Conservation (phyloP, 2,113 vertebrate genomes). For the Tyto alba region DNA sequence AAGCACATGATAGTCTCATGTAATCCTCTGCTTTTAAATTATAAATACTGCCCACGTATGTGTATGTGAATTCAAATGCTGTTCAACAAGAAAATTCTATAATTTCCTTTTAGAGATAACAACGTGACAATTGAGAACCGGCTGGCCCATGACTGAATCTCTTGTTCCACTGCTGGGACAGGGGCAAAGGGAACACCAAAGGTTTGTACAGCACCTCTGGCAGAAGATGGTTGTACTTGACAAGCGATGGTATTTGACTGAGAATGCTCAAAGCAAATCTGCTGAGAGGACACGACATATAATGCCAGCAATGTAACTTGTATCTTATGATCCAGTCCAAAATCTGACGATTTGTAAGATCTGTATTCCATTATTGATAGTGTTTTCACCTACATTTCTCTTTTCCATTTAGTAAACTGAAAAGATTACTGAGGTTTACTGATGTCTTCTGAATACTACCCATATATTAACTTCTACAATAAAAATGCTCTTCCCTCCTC, state of each 20-base stretch:
- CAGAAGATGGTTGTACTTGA: not conserved
- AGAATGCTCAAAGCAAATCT: not conserved
- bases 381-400: not conserved
- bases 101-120: not conserved
- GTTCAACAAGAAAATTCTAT: not conserved
- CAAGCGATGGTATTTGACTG: not conserved
- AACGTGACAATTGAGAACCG: not conserved
- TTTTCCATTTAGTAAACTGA: not conserved
- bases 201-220: not conserved
- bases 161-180: not conserved
- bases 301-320: not conserved
- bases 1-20: not conserved
- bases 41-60: too few relatives aligned
- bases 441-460: not conserved
- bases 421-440: not conserved
- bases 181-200: not conserved
- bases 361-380: not conserved
- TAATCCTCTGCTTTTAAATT: not conserved
- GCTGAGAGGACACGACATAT: not conserved
- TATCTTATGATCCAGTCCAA: not conserved
- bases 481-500: not conserved
- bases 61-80: not conserved
- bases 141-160: not conserved
- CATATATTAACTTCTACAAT: not conserved
- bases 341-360: not conserved